phyloP scores from a whole-genome alignment of 1,140 invertebrate species.

The Drosophila serrata region DNA sequence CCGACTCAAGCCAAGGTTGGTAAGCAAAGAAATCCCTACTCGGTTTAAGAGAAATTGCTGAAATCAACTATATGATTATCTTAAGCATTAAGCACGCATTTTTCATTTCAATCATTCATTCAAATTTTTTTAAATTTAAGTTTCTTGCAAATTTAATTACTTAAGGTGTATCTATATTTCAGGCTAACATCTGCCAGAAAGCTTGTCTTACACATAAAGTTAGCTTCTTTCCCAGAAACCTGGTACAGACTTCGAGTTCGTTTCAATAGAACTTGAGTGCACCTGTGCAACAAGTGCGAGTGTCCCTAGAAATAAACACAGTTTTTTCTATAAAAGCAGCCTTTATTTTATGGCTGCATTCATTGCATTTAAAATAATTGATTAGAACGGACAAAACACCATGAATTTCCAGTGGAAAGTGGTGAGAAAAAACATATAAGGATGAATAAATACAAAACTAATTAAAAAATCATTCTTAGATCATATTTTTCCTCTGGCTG shows the following conservation, averaged over 20 bases:
- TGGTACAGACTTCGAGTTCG: background rate
- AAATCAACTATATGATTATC: background rate
- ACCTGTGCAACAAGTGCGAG: conserved; percentile 5
- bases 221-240: background rate
- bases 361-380: conserved; percentile 1
- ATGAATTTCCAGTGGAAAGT: conserved; percentile 14
- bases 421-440: background rate
- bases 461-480: background rate
- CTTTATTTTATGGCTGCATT: background rate
- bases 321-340: conserved; percentile 18
- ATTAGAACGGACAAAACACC: background rate
- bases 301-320: background rate
- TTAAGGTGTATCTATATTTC: background rate
- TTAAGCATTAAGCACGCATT: no score
- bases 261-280: background rate
- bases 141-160: no score
- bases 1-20: conserved; percentile 24
- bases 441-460: background rate
- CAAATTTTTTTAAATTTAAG: background rate
- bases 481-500: background rate
- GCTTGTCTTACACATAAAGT: background rate
- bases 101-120: no score
- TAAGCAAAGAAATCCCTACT: background rate
- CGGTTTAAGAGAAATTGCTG: background rate
- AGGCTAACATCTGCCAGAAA: background rate